Evolutionary conservation across 2,797 vertebrate species (phyloP).

Genomic region (Centropyge bicolor): DNA sequence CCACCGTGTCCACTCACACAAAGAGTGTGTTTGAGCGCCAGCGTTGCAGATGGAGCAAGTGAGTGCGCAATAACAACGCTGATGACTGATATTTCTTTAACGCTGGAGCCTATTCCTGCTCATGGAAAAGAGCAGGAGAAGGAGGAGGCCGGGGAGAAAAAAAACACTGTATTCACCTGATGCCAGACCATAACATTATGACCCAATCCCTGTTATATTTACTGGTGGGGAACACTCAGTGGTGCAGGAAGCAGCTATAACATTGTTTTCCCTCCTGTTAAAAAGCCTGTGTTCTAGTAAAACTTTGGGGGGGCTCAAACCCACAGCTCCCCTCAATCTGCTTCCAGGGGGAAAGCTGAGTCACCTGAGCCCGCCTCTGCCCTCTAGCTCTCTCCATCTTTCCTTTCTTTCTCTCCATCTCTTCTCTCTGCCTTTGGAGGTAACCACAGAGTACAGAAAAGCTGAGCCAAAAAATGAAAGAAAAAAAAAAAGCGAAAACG

Average conservation of each 20-base stretch:
- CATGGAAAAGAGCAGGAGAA: conserved; percentile 71
- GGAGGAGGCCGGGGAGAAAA: conserved; percentile 21
- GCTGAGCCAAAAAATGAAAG: not conserved
- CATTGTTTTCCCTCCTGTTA: conserved; percentile 86
- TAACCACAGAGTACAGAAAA: conserved; percentile 35
- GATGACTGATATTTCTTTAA: conserved; percentile 80
- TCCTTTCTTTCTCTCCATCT: conserved; percentile 39
- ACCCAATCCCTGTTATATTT: conserved; percentile 80
- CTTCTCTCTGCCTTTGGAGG: conserved; percentile 40
- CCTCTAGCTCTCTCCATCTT: conserved; percentile 57
- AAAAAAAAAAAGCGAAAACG: not conserved
- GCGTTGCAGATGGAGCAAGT: conserved; percentile 74
- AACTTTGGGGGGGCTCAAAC: conserved; percentile 83
- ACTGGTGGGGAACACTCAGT: conserved; percentile 83
- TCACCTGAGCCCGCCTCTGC: conserved; percentile 80
- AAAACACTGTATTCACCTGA: conserved; percentile 75
- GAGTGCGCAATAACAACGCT: conserved; percentile 77
- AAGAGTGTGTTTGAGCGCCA: conserved; percentile 71
- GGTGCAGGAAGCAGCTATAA: conserved; percentile 84
- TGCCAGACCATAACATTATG: conserved; percentile 83
- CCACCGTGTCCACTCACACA: conserved; percentile 70
- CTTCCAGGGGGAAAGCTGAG: conserved; percentile 86
- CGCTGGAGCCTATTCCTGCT: conserved; percentile 66
- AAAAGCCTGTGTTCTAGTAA: conserved; percentile 86
- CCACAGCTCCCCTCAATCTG: conserved; percentile 79